Percentiles rank a stretch among this genome's conserved stretches.
Evolutionary conservation across 1,140 invertebrate genomes (phyloP).

Genomic region (Halictus rubicundus): DNA sequence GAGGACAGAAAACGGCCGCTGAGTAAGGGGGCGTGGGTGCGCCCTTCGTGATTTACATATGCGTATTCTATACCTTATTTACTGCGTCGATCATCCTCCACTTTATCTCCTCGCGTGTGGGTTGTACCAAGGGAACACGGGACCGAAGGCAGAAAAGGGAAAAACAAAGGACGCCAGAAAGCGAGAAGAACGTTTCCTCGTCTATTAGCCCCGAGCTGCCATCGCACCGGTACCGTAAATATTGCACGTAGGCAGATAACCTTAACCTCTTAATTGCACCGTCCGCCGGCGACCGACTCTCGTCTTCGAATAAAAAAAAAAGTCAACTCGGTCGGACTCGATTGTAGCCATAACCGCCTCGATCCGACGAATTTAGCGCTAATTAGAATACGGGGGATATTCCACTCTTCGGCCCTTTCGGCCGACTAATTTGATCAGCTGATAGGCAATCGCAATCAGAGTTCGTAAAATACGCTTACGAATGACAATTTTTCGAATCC

Average conservation of each 20-base stretch:
- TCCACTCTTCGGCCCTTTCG: too few relatives aligned
- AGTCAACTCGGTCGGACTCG: neutral
- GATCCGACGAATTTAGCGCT: neutral
- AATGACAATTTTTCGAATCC: too few relatives aligned
- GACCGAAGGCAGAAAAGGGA: conserved; percentile 38
- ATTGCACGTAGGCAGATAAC: conserved; percentile 61
- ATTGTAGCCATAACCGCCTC: neutral
- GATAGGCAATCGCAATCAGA: too few relatives aligned
- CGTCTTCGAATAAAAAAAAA: neutral
- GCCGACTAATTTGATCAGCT: too few relatives aligned
- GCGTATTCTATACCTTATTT: conserved; percentile 79
- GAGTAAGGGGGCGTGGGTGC: conserved; percentile 75
- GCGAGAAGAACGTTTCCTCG: conserved; percentile 53
- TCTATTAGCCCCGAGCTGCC: conserved; percentile 66
- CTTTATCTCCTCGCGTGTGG: conserved; percentile 73
- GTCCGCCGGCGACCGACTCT: neutral
- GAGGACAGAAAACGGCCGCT: conserved; percentile 12
- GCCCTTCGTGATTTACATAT: conserved; percentile 79
- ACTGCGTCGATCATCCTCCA: conserved; percentile 78
- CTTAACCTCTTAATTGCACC: conserved; percentile 64
- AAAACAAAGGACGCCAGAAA: conserved; percentile 39
- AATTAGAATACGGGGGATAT: neutral
- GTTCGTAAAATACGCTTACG: too few relatives aligned
- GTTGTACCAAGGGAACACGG: conserved; percentile 58
- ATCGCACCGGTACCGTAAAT: conserved; percentile 60